Percentiles rank a stretch among this genome's conserved stretches.
Evolutionary conservation across 2,888 invertebrate genomes (phyloP).

Genomic region (Rhagium mordax): DNA sequence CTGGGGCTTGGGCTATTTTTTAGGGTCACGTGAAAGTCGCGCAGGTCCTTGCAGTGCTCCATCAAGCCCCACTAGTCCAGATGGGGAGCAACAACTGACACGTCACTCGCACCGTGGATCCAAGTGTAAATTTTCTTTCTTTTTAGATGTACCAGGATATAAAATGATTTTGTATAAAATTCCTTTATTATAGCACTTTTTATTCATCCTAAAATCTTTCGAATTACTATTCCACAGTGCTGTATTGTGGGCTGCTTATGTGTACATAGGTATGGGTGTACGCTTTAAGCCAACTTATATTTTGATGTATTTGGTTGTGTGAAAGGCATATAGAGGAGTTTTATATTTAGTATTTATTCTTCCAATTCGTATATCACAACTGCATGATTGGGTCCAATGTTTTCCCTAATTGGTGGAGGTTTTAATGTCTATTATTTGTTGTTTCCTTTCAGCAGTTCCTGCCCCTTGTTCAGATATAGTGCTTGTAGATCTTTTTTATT

Average conservation of each 20-base stretch:
- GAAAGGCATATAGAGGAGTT: slow-evolving; percentile 37
- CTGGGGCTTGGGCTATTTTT: slow-evolving; percentile 78
- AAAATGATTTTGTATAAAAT: slow-evolving; percentile 42
- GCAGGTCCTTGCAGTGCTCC: slow-evolving; percentile 74
- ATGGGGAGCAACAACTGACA: slow-evolving; percentile 76
- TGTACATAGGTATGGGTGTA: too few species aligned
- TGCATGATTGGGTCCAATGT: slow-evolving; percentile 49
- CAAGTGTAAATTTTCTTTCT: slow-evolving; percentile 76
- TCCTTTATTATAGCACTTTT: slow-evolving; percentile 29
- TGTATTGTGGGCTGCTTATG: not conserved
- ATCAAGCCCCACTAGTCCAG: slow-evolving; percentile 81
- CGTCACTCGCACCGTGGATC: slow-evolving; percentile 87
- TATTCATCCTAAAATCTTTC: not conserved
- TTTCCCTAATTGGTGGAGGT: slow-evolving; percentile 42
- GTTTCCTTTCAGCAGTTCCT: slow-evolving; percentile 45
- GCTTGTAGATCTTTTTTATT: slow-evolving; percentile 35
- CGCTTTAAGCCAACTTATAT: not conserved
- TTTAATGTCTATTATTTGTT: slow-evolving; percentile 39
- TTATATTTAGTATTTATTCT: slow-evolving; percentile 41
- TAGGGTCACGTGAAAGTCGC: slow-evolving; percentile 74
- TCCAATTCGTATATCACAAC: slow-evolving; percentile 29
- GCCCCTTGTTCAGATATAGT: slow-evolving; percentile 36
- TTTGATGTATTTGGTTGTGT: not conserved
- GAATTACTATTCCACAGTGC: slow-evolving; percentile 6
- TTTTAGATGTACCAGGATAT: slow-evolving; percentile 43